Percentiles rank a stretch among this genome's conserved stretches.
These are phyloP conservation scores for Cerceris rybyensis DNA, from an alignment of 2,888 invertebrate species.

Conservation along the genomic window DNA sequence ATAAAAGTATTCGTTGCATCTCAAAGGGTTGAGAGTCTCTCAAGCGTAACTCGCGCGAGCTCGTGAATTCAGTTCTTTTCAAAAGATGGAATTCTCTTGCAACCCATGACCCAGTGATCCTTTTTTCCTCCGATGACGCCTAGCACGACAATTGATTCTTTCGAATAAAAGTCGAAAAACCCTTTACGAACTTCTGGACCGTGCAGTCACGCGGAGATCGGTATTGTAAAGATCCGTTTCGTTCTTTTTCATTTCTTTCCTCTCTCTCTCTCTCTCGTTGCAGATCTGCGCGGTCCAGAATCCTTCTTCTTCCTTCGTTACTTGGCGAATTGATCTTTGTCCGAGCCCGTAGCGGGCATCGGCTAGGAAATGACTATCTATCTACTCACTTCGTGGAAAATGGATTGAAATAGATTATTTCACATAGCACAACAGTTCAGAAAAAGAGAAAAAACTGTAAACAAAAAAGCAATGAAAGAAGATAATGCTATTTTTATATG, in stretches of 20 bases:
- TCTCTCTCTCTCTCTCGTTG: neutral
- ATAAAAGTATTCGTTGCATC: no score
- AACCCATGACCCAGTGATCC: neutral
- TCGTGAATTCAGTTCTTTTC: no score
- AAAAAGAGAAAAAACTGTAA: conserved; percentile 54
- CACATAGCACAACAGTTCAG: conserved; percentile 64
- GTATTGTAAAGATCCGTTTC: neutral
- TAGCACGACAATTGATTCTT: conserved; percentile 44
- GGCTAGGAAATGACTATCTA: conserved; percentile 47
- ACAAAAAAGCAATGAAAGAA: conserved; percentile 68
- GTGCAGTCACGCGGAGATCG: conserved; percentile 21
- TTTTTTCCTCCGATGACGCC: conserved; percentile 25
- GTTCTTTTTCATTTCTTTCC: neutral
- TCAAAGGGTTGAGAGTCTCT: no score
- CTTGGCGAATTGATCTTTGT: conserved; percentile 45
- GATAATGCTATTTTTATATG: conserved; percentile 70
- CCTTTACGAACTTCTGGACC: conserved; percentile 31
- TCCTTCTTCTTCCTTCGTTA: conserved; percentile 36
- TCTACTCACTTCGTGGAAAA: conserved; percentile 49
- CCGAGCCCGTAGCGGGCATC: conserved; percentile 34
- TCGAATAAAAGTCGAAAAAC: conserved; percentile 18
- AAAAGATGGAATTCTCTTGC: neutral
- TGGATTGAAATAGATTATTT: conserved; percentile 61
- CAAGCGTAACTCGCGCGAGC: no score
- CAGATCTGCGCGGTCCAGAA: conserved; percentile 30